phyloP scores from a whole-genome alignment of 2,888 invertebrate genomes.

The Pristionchus arcanus region DNA sequence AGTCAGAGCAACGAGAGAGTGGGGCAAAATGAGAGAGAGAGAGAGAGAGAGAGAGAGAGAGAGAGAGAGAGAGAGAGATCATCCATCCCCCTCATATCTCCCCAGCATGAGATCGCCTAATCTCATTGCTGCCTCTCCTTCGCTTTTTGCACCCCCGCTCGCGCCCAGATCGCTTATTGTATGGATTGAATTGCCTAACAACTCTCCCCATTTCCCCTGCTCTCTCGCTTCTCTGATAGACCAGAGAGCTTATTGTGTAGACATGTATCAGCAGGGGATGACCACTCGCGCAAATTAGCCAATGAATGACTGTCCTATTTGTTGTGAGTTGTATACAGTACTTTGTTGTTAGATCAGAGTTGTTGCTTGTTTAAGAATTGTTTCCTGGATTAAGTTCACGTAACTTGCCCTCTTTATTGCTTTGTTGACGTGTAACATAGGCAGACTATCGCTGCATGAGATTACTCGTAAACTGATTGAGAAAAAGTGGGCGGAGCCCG shows the following conservation, averaged over 20 bases:
- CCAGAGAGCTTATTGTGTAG: background rate
- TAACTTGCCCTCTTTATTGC: background rate
- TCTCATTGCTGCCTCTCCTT: background rate
- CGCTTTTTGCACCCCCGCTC: conserved; percentile 23
- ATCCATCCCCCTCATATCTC: background rate
- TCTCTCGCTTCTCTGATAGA: no score
- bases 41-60: no score
- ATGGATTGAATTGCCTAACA: background rate
- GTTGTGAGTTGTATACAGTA: no score
- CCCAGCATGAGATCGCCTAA: no score
- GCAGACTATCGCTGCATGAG: background rate
- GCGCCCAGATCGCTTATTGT: background rate
- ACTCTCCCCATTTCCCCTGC: no score
- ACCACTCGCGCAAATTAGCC: background rate
- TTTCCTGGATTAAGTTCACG: no score
- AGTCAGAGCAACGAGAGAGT: no score
- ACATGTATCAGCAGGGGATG: background rate
- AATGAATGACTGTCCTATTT: no score
- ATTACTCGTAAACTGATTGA: background rate
- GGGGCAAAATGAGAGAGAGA: no score
- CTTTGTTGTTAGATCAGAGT: no score
- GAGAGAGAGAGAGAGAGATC: no score
- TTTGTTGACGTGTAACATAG: background rate
- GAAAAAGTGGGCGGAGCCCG: background rate
- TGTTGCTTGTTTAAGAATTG: no score